Evolutionary conservation across 2,113 vertebrate species (phyloP).

Genomic region (Gobius niger): DNA sequence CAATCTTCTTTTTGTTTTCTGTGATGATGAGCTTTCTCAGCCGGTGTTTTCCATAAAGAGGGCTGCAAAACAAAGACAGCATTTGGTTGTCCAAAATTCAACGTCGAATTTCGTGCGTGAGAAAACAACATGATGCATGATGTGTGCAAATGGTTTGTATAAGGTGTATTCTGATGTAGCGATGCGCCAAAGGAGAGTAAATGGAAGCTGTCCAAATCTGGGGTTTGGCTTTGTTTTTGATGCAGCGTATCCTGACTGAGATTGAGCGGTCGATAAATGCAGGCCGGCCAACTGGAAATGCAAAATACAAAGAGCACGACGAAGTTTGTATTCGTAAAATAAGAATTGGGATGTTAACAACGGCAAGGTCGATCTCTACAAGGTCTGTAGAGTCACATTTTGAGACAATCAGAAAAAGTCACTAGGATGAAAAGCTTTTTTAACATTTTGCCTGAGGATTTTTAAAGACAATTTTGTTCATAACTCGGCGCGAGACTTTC

Average conservation of each 20-base stretch:
- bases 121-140: constrained; percentile 5
- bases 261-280: constrained; percentile 22
- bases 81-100: constrained; percentile 1
- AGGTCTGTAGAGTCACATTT: neutral
- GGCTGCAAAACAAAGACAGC: neutral
- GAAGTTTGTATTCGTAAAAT: neutral
- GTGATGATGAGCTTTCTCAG: neutral
- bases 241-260: constrained; percentile 30
- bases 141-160: constrained; percentile 23
- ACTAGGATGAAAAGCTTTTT: no score
- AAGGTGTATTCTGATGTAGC: constrained; percentile 34
- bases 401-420: no score
- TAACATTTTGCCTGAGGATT: no score
- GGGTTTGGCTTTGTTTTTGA: constrained; percentile 36
- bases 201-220: constrained; percentile 41
- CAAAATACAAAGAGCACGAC: neutral
- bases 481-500: no score
- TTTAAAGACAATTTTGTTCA: no score
- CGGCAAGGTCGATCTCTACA: neutral
- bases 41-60: neutral
- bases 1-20: constrained; percentile 1
- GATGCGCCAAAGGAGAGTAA: constrained; percentile 28
- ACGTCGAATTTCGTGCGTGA: neutral
- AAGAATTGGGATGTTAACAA: neutral
- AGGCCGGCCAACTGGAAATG: neutral